A percentile compares a stretch with the other conserved stretches of the same genome.
Evolutionary conservation across 92 coral and sea anemone species (phyloP).

Genomic region (Porites rus): DNA sequence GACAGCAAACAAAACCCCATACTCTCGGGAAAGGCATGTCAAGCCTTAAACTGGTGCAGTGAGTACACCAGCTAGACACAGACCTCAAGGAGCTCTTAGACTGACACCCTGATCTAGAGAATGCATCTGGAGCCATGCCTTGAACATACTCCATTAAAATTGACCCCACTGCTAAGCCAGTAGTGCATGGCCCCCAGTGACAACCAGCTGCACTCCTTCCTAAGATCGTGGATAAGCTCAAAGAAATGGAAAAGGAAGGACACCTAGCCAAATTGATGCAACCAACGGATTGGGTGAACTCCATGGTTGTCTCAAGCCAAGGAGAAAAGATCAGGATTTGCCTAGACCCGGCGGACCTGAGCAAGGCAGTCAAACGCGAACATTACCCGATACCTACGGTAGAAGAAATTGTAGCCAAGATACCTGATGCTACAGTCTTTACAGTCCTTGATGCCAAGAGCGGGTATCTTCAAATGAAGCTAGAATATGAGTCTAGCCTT

Average conservation of each 20-base stretch:
- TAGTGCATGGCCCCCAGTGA: no score
- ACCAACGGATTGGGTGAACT: conserved; percentile 70
- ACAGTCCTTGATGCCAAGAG: conserved; percentile 63
- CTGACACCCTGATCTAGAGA: no score
- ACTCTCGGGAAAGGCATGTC: no score
- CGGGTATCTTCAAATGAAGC: conserved; percentile 67
- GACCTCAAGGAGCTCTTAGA: no score
- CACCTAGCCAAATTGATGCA: conserved; percentile 58
- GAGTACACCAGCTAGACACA: no score
- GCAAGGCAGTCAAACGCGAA: conserved; percentile 56
- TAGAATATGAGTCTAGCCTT: conserved; percentile 44
- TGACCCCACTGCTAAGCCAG: no score
- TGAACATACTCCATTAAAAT: no score
- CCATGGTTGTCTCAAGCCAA: conserved; percentile 49
- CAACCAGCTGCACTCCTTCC: no score
- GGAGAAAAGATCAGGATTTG: conserved; percentile 57
- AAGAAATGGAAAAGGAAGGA: conserved; percentile 61
- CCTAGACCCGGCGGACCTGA: conserved; percentile 58
- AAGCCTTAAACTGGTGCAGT: no score
- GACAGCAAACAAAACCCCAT: no score
- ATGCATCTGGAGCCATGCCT: no score
- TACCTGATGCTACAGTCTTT: conserved; percentile 46
- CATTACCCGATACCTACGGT: conserved; percentile 65
- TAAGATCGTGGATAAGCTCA: conserved; percentile 13
- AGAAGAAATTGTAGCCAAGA: conserved; percentile 42